Evolutionary conservation across 1,140 invertebrate species (phyloP).

Genomic region (Leptopilina clavipes): DNA sequence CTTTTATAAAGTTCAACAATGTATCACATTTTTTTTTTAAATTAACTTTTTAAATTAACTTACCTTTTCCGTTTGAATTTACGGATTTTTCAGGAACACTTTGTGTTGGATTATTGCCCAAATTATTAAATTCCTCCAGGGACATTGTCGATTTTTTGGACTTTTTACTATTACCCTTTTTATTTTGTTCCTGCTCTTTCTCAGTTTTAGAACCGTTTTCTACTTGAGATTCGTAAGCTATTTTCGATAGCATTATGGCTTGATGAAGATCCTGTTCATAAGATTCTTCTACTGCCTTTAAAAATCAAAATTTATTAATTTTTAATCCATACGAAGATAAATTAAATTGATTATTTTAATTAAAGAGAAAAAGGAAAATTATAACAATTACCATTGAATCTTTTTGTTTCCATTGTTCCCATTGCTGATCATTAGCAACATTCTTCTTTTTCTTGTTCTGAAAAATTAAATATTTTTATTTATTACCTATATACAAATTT

Average conservation of each 20-base stretch:
- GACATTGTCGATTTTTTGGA: constrained; percentile 77
- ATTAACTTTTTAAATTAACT: not conserved
- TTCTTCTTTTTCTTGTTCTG: constrained; percentile 67
- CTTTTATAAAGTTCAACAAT: too few species aligned
- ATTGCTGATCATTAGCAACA: constrained; percentile 67
- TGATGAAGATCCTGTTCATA: constrained; percentile 78
- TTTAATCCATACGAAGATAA: too few species aligned
- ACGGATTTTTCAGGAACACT: constrained; percentile 47
- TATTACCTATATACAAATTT: too few species aligned
- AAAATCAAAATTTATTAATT: constrained; percentile 43
- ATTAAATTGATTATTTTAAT: too few species aligned
- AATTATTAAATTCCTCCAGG: constrained; percentile 78
- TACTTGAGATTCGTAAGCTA: constrained; percentile 77
- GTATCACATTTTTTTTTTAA: not conserved
- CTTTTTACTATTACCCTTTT: constrained; percentile 74
- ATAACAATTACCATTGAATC: constrained; percentile 68
- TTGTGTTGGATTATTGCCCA: constrained; percentile 52
- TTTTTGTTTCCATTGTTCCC: constrained; percentile 75
- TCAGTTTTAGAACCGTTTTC: constrained; percentile 63
- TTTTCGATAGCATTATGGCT: constrained; percentile 78
- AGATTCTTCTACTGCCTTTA: constrained; percentile 74
- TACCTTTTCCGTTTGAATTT: constrained; percentile 46
- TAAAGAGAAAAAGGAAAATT: constrained; percentile 13
- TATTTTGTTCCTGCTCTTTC: constrained; percentile 67
- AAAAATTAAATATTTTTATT: constrained; percentile 36